Evolutionary conservation across 2,888 invertebrate genomes (phyloP), one percentile per base, ranked within the genome.

Genomic region (Zonitis immaculata): DNA sequence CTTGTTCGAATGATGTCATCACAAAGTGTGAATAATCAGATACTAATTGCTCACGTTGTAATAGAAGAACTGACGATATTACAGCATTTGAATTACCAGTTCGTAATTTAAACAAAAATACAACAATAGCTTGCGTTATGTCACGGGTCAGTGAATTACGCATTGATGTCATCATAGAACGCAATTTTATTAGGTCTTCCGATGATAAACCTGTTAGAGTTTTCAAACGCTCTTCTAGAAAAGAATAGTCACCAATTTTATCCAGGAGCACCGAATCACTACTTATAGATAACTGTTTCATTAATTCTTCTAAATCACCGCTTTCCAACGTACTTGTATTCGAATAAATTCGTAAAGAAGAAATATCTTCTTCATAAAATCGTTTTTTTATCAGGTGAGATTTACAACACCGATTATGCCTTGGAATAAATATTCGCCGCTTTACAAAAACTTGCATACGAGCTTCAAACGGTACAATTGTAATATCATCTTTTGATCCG

Each of bases 371-470:
- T 27, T 54, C 54, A 45, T 44, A 57, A 42, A 57, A 54, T 9
- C 57, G 50, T 9, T 54, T 35, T 54, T 54, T 51, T 39, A 56
- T 54, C 8, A 56, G 9, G 51, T 56, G 54, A 47, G 5, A 3
- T 39, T 39, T 39, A 39, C 39, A 39, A 8, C 39, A 27, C 27
- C 27, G 27, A 27, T 27, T 27, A 2, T 8, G 7, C 8, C 2
- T 9, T 2, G 27, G 27, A 8, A n/a, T n/a, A n/a, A n/a, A n/a
- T n/a, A 27, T 5, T 27, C 8, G 27, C 8, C 27, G 5, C 8
- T 27, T 8, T 2, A 8, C 5, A 27, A 39, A 54, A 3, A 39
- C 44, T 48, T 55, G 55, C 14, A 44, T 43, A 18, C 55, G 55
- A 14, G 48, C 55, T 48, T 52, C 45, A 27, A 48, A 48, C 6